Conservation (phyloP, 2,797 vertebrate species). For the Chromis chromis region DNA sequence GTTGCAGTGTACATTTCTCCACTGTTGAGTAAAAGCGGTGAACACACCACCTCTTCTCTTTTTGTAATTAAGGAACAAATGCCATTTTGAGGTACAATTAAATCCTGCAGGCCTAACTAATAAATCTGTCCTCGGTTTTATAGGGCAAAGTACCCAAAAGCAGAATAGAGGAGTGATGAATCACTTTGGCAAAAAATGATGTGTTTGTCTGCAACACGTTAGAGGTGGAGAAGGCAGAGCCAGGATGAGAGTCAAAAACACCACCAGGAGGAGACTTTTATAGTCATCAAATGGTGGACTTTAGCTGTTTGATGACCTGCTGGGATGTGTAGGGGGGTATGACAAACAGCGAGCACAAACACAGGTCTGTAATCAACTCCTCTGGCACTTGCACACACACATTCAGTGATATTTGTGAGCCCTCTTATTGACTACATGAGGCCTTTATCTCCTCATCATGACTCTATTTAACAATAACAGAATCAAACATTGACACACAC, state of each 20-base stretch:
- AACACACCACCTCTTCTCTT: slow-evolving; percentile 16
- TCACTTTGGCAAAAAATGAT: slow-evolving; percentile 50
- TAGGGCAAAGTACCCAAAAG: slow-evolving; percentile 18
- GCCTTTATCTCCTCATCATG: background rate
- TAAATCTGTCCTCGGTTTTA: slow-evolving; percentile 22
- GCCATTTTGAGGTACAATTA: slow-evolving; percentile 10
- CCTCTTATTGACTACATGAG: background rate
- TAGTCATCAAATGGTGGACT: slow-evolving; percentile 59
- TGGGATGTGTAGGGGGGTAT: slow-evolving; percentile 40
- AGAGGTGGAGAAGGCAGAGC: slow-evolving; percentile 40
- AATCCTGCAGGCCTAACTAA: slow-evolving; percentile 28
- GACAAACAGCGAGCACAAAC: slow-evolving; percentile 6
- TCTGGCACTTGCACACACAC: slow-evolving; percentile 31
- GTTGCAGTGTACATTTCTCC: slow-evolving; percentile 23
- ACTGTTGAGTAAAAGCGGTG: background rate
- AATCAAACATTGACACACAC: background rate
- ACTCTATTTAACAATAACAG: background rate
- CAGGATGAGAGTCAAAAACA: slow-evolving; percentile 29
- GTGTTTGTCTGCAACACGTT: slow-evolving; percentile 49
- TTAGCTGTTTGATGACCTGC: slow-evolving; percentile 53
- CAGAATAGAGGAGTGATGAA: slow-evolving; percentile 33
- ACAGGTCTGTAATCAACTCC: slow-evolving; percentile 39
- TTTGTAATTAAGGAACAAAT: slow-evolving; percentile 23
- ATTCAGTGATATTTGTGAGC: background rate
- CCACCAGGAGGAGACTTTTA: slow-evolving; percentile 52